phyloP scores from a whole-genome alignment of 1,140 invertebrate species.

The Procambarus virginalis region DNA sequence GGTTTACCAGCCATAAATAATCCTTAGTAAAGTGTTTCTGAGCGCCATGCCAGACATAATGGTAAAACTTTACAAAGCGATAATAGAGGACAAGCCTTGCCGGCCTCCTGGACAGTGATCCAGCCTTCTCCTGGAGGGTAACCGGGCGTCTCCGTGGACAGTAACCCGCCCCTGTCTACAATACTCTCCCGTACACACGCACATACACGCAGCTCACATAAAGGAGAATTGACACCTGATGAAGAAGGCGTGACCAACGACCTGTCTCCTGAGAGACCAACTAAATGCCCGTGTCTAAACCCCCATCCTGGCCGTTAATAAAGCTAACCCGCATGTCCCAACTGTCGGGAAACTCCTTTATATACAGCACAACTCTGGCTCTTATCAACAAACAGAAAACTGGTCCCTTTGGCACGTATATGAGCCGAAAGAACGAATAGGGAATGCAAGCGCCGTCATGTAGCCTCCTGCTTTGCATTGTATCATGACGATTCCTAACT shows the following conservation, averaged over 20 bases:
- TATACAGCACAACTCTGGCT: neutral
- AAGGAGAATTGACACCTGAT: slow-evolving; percentile 9
- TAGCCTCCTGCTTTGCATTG: neutral
- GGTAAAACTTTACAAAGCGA: too few species aligned
- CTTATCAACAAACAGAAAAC: neutral
- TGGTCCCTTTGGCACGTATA: neutral
- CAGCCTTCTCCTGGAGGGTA: too few species aligned
- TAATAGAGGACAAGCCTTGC: too few species aligned
- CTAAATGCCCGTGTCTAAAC: slow-evolving; percentile 1
- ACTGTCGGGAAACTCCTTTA: neutral
- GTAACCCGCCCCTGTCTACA: neutral
- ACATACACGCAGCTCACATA: neutral
- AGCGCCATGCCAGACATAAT: too few species aligned
- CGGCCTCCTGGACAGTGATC: too few species aligned
- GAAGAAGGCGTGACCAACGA: neutral
- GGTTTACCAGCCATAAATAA: too few species aligned
- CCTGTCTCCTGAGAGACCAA: neutral
- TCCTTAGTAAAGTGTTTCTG: too few species aligned
- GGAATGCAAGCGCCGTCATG: neutral
- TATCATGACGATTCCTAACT: neutral
- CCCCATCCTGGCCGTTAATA: neutral
- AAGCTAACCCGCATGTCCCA: neutral
- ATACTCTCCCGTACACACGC: neutral
- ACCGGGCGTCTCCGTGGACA: too few species aligned
- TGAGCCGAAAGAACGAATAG: neutral